phyloP scores from a whole-genome alignment of 2,113 vertebrate genomes.

The Probosciger aterrimus region DNA sequence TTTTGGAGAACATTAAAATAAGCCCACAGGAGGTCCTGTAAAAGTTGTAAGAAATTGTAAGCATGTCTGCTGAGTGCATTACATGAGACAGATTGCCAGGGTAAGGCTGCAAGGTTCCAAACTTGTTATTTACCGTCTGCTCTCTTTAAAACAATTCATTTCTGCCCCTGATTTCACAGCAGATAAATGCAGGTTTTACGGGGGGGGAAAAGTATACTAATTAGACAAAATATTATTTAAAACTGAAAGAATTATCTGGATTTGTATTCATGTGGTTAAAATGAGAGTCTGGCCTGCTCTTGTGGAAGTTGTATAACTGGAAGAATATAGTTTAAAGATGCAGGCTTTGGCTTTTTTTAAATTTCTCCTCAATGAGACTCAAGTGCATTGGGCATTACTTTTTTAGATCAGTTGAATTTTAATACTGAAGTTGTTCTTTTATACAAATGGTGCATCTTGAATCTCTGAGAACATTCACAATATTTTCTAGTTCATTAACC shows the following conservation, averaged over 20 bases:
- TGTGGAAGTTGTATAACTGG: neutral
- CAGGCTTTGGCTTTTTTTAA: neutral
- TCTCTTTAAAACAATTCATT: constrained; percentile 13
- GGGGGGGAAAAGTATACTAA: neutral
- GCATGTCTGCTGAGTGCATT: constrained; percentile 55
- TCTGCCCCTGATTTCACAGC: constrained; percentile 17
- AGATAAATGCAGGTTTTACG: neutral
- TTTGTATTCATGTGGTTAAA: neutral
- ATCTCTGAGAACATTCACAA: fast-evolving
- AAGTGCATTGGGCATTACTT: neutral
- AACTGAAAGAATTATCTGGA: neutral
- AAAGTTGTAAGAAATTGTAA: constrained; percentile 58
- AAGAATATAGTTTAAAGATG: neutral
- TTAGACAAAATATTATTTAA: constrained; percentile 5
- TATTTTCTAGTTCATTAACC: neutral
- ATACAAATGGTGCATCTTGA: neutral
- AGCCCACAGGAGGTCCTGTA: constrained; percentile 56
- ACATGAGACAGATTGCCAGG: constrained; percentile 35
- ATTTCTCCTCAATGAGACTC: neutral
- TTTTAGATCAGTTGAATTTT: neutral
- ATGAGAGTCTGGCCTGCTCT: neutral
- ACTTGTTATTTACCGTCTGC: constrained; percentile 34
- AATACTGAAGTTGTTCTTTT: neutral
- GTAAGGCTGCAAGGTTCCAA: constrained; percentile 16
- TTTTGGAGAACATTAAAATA: constrained; percentile 34